Evolutionary conservation across 2,888 invertebrate species (phyloP).

Genomic region (Lasioglossum lativentre): DNA sequence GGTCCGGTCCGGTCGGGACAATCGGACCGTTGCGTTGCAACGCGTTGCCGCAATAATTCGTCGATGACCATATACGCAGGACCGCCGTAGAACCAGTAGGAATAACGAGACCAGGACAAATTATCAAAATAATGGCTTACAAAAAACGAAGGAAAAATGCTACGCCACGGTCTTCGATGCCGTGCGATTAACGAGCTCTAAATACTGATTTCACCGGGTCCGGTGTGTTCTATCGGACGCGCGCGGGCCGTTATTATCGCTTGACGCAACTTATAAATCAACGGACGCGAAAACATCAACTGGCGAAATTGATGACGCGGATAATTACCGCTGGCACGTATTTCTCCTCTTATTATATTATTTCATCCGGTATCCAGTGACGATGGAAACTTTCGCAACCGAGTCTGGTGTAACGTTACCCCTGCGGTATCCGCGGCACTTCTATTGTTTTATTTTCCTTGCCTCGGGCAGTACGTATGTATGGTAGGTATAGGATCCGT

Average conservation of each 20-base stretch:
- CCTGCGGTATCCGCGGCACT: neutral
- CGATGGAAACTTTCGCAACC: slow-evolving; percentile 46
- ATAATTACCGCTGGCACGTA: slow-evolving; percentile 41
- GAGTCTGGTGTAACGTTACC: slow-evolving; percentile 18
- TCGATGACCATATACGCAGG: slow-evolving; percentile 62
- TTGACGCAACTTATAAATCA: slow-evolving; percentile 15
- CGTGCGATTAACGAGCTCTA: slow-evolving; percentile 54
- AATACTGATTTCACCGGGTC: slow-evolving; percentile 49
- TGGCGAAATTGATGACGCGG: slow-evolving; percentile 25
- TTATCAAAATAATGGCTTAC: slow-evolving; percentile 65
- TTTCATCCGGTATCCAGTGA: slow-evolving; percentile 32
- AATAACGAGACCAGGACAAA: slow-evolving; percentile 67
- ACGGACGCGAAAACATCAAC: slow-evolving; percentile 29
- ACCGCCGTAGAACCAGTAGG: slow-evolving; percentile 19
- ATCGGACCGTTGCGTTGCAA: slow-evolving; percentile 22
- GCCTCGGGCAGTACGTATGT: neutral
- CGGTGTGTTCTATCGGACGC: neutral
- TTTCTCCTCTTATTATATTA: slow-evolving; percentile 38
- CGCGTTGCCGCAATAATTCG: slow-evolving; percentile 65
- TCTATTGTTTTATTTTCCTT: slow-evolving; percentile 21
- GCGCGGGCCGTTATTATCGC: slow-evolving; percentile 14
- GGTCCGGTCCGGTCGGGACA: slow-evolving; percentile 20
- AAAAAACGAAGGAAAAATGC: slow-evolving; percentile 60
- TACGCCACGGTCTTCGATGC: neutral
- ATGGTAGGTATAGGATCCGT: no score